phyloP scores from a whole-genome alignment of 2,797 vertebrate species.

The Bryconaethiops microstoma region DNA sequence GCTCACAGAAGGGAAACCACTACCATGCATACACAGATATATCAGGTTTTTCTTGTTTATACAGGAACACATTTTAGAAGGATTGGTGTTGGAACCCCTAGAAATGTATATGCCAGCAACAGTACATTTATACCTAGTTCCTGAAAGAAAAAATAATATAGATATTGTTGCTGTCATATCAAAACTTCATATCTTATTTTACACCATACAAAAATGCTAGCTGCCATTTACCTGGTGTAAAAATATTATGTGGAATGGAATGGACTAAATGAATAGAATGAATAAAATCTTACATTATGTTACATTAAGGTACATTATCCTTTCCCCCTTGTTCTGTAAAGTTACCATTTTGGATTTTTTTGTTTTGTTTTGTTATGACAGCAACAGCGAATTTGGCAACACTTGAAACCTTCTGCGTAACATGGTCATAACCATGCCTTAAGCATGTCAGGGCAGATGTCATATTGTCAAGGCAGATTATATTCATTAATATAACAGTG shows the following conservation, averaged over 20 bases:
- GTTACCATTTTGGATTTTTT: too few relatives aligned
- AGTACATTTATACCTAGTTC: background rate
- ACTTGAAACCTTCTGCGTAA: too few relatives aligned
- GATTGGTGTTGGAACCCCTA: background rate
- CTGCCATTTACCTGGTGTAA: background rate
- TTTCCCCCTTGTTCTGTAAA: too few relatives aligned
- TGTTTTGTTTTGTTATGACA: background rate
- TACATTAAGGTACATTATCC: too few relatives aligned
- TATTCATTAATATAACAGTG: too few relatives aligned
- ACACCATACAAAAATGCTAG: background rate
- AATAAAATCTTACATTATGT: too few relatives aligned
- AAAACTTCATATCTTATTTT: background rate
- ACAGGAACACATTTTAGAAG: background rate
- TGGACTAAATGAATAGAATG: too few relatives aligned
- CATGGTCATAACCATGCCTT: too few relatives aligned
- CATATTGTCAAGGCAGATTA: too few relatives aligned
- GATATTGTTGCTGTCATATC: background rate
- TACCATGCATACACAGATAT: constrained; percentile 11
- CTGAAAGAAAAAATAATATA: background rate
- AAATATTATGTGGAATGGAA: too few relatives aligned
- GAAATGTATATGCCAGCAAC: background rate
- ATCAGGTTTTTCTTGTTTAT: background rate
- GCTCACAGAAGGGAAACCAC: constrained; percentile 35
- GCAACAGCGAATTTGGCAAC: background rate
- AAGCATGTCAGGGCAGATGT: too few relatives aligned